phyloP scores from a whole-genome alignment of 2,888 invertebrate genomes.

The Neocrepidodera transversa region DNA sequence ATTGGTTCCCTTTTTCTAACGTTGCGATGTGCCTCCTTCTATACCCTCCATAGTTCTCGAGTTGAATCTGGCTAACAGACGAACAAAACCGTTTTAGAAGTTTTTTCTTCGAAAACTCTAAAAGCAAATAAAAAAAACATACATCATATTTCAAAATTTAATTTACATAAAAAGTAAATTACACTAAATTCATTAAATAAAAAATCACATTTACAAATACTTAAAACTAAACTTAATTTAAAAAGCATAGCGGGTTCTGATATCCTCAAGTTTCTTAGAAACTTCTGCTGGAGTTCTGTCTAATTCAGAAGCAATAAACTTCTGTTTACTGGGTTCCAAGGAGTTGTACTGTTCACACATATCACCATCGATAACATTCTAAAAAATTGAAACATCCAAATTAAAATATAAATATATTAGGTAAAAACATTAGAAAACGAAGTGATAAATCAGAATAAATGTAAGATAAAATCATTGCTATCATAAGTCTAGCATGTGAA shows the following conservation, averaged over 20 bases:
- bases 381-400: no score
- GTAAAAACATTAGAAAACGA: background rate
- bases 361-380: constrained; percentile 99
- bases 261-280: constrained; percentile 98
- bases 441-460: background rate
- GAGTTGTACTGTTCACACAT: constrained; percentile 99
- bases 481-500: constrained; percentile 59
- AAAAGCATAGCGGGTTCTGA: constrained; percentile 98
- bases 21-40: no score
- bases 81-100: no score
- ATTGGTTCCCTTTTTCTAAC: no score
- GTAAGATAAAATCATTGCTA: constrained; percentile 42
- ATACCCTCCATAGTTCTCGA: no score
- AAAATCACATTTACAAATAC: constrained; percentile 28
- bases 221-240: constrained; percentile 62
- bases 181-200: background rate
- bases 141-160: background rate
- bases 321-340: constrained; percentile 92
- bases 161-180: background rate
- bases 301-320: constrained; percentile 91
- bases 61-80: no score
- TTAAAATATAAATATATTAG: background rate
- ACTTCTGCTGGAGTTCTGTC: constrained; percentile 96
- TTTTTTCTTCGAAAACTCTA: no score
- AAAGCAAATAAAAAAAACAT: no score